A percentile compares a stretch with the other conserved stretches of the same genome.
These are phyloP conservation scores for Apotomis capreana DNA, from an alignment of 2,888 invertebrate species.

Conservation along the genomic window DNA sequence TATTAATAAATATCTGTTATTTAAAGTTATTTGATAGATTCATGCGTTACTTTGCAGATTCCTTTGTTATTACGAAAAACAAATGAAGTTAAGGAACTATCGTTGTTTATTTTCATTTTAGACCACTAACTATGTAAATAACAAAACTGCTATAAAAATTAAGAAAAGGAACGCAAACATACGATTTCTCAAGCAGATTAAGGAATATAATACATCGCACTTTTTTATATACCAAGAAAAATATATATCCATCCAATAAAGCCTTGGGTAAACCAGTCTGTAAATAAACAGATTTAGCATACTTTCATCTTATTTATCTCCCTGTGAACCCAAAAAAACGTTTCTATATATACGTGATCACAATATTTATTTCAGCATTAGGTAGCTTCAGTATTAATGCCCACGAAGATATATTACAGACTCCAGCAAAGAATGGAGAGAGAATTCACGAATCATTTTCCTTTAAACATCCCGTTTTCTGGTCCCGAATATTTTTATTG, in stretches of 20 bases:
- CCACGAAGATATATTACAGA: constrained; percentile 49
- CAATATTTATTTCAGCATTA: constrained; percentile 43
- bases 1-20: too few relatives aligned
- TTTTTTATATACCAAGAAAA: neutral
- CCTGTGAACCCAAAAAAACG: constrained; percentile 21
- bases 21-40: too few relatives aligned
- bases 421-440: constrained; percentile 45
- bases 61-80: too few relatives aligned
- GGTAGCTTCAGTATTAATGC: constrained; percentile 43
- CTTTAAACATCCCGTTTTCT: neutral
- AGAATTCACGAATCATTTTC: constrained; percentile 53
- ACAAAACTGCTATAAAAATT: too few relatives aligned
- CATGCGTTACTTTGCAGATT: too few relatives aligned
- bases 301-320: constrained; percentile 30
- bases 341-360: constrained; percentile 45
- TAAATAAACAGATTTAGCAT: constrained; percentile 36
- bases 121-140: too few relatives aligned
- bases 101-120: too few relatives aligned
- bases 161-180: too few relatives aligned
- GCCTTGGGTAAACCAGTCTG: neutral
- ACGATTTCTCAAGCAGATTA: too few relatives aligned
- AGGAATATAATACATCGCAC: neutral
- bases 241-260: neutral
- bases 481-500: constrained; percentile 16
- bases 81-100: too few relatives aligned